Conservation (phyloP, 2,797 vertebrate genomes). For the Lophius americanus region DNA sequence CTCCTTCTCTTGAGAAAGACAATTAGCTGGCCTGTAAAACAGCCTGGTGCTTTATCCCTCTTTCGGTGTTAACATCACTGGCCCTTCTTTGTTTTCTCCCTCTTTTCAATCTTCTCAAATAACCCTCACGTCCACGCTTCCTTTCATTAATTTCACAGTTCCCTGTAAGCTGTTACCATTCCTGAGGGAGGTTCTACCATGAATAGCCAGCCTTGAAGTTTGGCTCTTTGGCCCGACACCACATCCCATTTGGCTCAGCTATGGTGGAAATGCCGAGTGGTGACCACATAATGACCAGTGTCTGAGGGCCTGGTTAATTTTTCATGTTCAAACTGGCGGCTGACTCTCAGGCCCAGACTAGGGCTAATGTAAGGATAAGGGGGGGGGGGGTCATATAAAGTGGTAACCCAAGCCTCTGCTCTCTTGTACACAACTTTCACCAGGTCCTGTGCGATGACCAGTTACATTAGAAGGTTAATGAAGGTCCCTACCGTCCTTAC, state of each 20-base stretch:
- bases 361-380: slow-evolving; percentile 70
- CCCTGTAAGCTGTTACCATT: slow-evolving; percentile 57
- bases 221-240: slow-evolving; percentile 64
- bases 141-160: slow-evolving; percentile 74
- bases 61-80: slow-evolving; percentile 27
- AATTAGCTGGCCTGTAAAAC: slow-evolving; percentile 37
- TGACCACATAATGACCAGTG: slow-evolving; percentile 79
- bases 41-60: slow-evolving; percentile 36
- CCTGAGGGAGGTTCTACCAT: slow-evolving; percentile 64
- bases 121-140: slow-evolving; percentile 40
- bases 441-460: slow-evolving; percentile 24
- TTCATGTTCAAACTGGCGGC: slow-evolving; percentile 77
- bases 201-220: slow-evolving; percentile 72
- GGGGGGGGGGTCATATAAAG: slow-evolving; percentile 72
- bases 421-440: slow-evolving; percentile 50
- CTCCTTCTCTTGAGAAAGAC: slow-evolving; percentile 42
- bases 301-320: slow-evolving; percentile 80
- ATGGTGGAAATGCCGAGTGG: slow-evolving; percentile 76
- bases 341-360: slow-evolving; percentile 67
- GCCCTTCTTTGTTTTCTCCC: slow-evolving; percentile 15
- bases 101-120: slow-evolving; percentile 31
- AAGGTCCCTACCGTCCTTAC: neutral
- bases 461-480: too few relatives aligned
- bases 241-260: slow-evolving; percentile 73
- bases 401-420: slow-evolving; percentile 57